Base-by-base conservation (phyloP, 2,113 vertebrate species). In the Tragelaphus strepsiceros region DNA sequence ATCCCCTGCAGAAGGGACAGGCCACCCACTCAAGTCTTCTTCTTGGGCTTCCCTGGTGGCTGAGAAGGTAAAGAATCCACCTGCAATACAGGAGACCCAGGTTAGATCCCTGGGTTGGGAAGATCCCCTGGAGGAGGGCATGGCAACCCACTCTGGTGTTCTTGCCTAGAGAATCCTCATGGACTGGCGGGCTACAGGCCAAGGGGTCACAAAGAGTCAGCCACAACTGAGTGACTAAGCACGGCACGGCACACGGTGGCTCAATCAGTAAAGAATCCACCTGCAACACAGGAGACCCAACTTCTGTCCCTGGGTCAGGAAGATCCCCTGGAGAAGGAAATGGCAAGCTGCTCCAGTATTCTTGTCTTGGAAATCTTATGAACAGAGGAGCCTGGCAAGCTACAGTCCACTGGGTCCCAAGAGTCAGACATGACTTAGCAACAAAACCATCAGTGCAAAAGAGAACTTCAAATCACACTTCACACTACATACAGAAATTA, bases 401-500 rank as follows among this genome's bases (percentile, higher is more conserved):
- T 77, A 74, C 21, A 24, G 71, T 43, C 71, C 71, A 77, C 3
- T 39, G 71, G 22, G 35, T 77, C 22, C 21, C 71, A 43, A 43
- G 21, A 77, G 22, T 14, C 6, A 6, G 21, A 43, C 22, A 43
- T 32, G 28, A 26, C 35, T 77, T 77, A 43, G 35, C 71, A 77
- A 43, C 19, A 71, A 71, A 71, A 71, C 71, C 35, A 77, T 71
- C n/a, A 22, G 19, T 43, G 12, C 43, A 91, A 61, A 85, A 56
- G 7, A 74, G 59, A 32, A 58, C 16, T 64, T 86, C 32, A 81
- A 84, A 46, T 56, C 56, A 83, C 30, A 59, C 19, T 2, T 62
- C 43, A 88, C n/a, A 94, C 26, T 67, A 67, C 12, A 30, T 30
- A 30, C 1, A 88, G n/a, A 91, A 62, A 88, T 64, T n/a, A 94